phyloP scores from a whole-genome alignment of 1,140 invertebrate genomes.

The Drosophila albomicans region DNA sequence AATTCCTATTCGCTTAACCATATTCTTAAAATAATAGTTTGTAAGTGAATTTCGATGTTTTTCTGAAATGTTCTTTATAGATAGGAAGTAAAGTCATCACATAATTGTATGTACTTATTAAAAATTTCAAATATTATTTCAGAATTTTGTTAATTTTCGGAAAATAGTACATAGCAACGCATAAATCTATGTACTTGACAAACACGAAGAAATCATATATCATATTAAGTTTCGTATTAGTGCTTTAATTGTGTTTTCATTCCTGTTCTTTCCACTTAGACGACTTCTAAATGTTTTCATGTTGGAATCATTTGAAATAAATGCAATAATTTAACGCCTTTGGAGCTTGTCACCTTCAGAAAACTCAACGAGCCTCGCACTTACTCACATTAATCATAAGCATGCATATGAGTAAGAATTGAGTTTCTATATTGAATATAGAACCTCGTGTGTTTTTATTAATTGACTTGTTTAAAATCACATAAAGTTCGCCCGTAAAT shows the following conservation, averaged over 20 bases:
- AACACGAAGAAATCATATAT: too few species aligned
- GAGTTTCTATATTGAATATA: background rate
- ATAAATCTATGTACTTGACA: background rate
- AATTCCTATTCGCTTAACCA: too few species aligned
- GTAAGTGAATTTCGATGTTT: too few species aligned
- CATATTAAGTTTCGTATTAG: background rate
- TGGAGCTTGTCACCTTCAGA: conserved; percentile 64
- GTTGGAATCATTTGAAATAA: conserved; percentile 44
- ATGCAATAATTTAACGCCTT: conserved; percentile 71
- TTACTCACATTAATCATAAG: conserved; percentile 48
- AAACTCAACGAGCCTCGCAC: conserved; percentile 52
- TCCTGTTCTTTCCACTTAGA: conserved; percentile 6
- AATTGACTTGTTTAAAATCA: conserved; percentile 57
- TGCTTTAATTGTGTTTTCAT: conserved; percentile 9
- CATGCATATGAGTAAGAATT: conserved; percentile 7
- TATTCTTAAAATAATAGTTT: too few species aligned
- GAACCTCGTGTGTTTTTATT: conserved; percentile 20
- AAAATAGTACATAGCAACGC: background rate
- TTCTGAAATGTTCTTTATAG: too few species aligned
- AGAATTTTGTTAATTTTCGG: too few species aligned
- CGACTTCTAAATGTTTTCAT: background rate
- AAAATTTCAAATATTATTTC: too few species aligned
- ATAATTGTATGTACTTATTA: background rate
- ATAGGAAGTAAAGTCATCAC: background rate
- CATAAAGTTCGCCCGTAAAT: conserved; percentile 14